Percentiles rank a stretch among this genome's conserved stretches.
Conservation (phyloP, 2,113 vertebrate genomes). For the Apistogramma diplotaenia region DNA sequence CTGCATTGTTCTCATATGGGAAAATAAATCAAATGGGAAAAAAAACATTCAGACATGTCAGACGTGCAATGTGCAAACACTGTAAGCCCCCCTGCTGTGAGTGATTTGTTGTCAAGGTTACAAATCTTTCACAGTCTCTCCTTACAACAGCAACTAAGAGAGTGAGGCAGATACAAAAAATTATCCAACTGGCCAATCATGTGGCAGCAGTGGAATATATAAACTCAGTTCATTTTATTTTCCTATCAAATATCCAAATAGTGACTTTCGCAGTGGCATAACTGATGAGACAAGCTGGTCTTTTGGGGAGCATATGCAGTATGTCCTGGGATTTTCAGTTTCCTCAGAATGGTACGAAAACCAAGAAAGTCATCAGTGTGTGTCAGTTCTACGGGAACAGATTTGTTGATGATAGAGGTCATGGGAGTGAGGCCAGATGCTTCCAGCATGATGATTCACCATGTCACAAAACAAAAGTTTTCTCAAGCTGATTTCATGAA, state of each 20-base stretch:
- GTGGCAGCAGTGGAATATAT: not conserved
- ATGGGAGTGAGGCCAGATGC: not conserved
- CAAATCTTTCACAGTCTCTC: not conserved
- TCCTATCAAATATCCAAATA: not conserved
- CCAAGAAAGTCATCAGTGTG: not conserved
- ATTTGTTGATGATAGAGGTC: not conserved
- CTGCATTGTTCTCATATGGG: not conserved
- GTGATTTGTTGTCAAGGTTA: not conserved
- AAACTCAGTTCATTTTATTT: not conserved
- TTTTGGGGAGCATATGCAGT: not conserved
- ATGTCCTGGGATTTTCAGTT: not conserved
- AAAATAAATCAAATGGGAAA: slow-evolving; percentile 30
- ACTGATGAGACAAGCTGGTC: not conserved
- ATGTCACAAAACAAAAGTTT: not conserved
- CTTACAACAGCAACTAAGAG: not conserved
- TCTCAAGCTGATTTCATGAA: not conserved
- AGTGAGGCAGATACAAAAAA: not conserved
- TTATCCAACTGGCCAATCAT: not conserved
- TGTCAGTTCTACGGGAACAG: not conserved
- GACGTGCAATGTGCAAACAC: not conserved
- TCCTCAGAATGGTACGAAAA: not conserved
- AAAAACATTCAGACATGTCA: not conserved
- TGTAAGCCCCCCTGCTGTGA: not conserved
- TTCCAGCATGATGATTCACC: not conserved
- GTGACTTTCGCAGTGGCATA: not conserved